phyloP scores from a whole-genome alignment of 2,797 vertebrate species.

The Channa striata region DNA sequence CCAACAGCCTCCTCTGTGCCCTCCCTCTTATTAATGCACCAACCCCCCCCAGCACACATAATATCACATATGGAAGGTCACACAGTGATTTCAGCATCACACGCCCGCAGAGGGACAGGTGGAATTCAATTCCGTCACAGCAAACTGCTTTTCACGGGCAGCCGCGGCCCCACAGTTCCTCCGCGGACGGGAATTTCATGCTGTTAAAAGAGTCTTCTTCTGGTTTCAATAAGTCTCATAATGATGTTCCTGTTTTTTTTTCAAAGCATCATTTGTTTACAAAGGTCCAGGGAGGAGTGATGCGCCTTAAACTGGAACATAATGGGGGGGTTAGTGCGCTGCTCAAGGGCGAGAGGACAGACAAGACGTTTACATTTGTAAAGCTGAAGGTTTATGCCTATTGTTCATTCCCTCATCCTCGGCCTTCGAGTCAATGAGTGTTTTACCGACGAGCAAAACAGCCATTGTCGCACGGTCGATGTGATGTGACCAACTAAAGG shows the following conservation, averaged over 20 bases:
- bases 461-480: too few species aligned
- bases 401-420: background rate
- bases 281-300: background rate
- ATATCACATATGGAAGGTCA: slow-evolving; percentile 55
- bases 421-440: background rate
- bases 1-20: slow-evolving; percentile 11
- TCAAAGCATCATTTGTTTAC: slow-evolving; percentile 1
- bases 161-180: slow-evolving; percentile 29
- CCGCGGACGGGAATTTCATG: slow-evolving; percentile 65
- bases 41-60: slow-evolving; percentile 28
- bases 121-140: slow-evolving; percentile 62
- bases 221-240: slow-evolving; percentile 27
- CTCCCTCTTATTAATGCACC: slow-evolving; percentile 35
- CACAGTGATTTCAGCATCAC: slow-evolving; percentile 44
- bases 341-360: slow-evolving; percentile 22
- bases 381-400: background rate
- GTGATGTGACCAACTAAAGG: background rate
- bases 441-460: slow-evolving; percentile 2
- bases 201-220: slow-evolving; percentile 50
- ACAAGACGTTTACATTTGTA: background rate
- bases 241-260: slow-evolving; percentile 9
- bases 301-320: background rate
- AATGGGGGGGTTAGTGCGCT: background rate
- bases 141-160: slow-evolving; percentile 57
- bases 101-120: slow-evolving; percentile 2